Evolutionary conservation across 2,113 vertebrate genomes (phyloP), one percentile per base, ranked within the genome.

Genomic region (Mormyrus iriodes): DNA sequence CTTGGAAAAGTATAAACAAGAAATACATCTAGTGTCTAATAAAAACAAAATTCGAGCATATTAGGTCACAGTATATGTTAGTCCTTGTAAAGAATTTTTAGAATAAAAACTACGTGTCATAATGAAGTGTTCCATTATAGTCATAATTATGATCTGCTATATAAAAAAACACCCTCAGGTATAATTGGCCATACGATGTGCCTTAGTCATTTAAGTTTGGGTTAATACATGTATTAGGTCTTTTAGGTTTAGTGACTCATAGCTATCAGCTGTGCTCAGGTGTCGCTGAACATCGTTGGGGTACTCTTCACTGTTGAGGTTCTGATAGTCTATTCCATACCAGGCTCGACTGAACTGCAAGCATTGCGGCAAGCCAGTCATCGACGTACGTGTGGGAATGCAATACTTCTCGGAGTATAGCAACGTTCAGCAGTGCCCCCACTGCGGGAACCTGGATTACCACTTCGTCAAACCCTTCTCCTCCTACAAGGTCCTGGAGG

Each of bases 381-480:
- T 99, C 93, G 98, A 99, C 52, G 98, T 99, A 53, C 97, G 98
- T 79, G 96, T 99, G 12, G 98, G 98, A 85, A 99, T 99, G 98
- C 98, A 99, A 96, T 99, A 99, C 96, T 99, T 99, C 95, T 99
- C 98, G 0, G 98, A 99, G 93, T 99, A 99, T 97, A 99, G 98
- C 95, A 99, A 99, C 39, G 98, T 99, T 91, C 98, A 99, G 95
- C 98, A 99, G 94, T 99, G 98, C 92, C 98, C 98, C 61, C 98
- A 99, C 95, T 99, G 98, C 91, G 98, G 98, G 91, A 99, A 99
- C 94, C 95, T 99, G 96, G 98, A 99, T 97, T 99, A 99, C 96
- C 98, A 99, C 94, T 99, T 99, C 88, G 98, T 99, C 94, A 99
- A 99, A 96, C 98, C 98, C 91, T 99, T 99, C 95, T 99, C 98